These are phyloP conservation scores for Leptinotarsa haldemani DNA, from an alignment of 2,888 invertebrate genomes.

Conservation along the genomic window DNA sequence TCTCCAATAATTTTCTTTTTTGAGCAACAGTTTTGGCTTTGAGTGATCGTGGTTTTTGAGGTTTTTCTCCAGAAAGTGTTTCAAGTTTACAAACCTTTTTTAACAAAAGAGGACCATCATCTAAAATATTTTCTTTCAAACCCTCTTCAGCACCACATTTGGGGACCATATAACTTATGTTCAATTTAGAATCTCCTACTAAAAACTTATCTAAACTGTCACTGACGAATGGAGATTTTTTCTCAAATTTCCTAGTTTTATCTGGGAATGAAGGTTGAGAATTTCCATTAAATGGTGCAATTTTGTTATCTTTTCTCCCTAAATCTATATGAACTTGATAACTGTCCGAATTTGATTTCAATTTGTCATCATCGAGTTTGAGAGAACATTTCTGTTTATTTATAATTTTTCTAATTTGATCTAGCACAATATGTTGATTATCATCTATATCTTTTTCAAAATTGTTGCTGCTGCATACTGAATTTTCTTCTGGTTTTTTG, in stretches of 20 bases:
- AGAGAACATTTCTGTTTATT: constrained; percentile 38
- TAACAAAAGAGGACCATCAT: constrained; percentile 33
- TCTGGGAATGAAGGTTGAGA: constrained; percentile 35
- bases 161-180: constrained; percentile 64
- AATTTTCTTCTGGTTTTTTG: background rate
- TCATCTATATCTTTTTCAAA: background rate
- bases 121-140: constrained; percentile 42
- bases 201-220: constrained; percentile 68
- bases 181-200: constrained; percentile 65
- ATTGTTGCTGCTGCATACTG: constrained; percentile 11
- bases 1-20: constrained; percentile 65
- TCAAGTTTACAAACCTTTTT: constrained; percentile 35
- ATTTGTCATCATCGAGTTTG: constrained; percentile 22
- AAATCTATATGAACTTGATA: constrained; percentile 6
- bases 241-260: constrained; percentile 28
- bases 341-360: background rate
- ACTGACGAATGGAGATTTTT: constrained; percentile 66
- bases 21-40: constrained; percentile 70
- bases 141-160: constrained; percentile 60
- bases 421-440: constrained; percentile 40
- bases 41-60: constrained; percentile 40
- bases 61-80: constrained; percentile 32
- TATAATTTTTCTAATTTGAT: constrained; percentile 51
- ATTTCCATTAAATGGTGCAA: constrained; percentile 27
- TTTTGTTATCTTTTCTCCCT: background rate